Conservation (phyloP, 1,140 invertebrate genomes). For the Drosophila yakuba region DNA sequence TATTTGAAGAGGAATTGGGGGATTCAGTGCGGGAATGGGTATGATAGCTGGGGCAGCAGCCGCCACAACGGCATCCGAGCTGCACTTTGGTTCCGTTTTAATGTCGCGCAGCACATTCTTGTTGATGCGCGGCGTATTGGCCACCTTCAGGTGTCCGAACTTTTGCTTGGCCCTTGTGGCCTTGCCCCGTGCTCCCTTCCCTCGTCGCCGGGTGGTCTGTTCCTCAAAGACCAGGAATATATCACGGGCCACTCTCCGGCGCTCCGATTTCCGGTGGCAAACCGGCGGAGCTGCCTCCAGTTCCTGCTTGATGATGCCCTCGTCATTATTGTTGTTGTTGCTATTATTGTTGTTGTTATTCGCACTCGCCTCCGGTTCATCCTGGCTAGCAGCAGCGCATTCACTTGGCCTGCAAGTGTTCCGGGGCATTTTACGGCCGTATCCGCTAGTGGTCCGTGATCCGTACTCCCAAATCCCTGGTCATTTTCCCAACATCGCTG, state of each 20-base stretch:
- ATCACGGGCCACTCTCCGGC: conserved; percentile 81
- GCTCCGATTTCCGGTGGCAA: conserved; percentile 77
- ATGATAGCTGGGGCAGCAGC: neutral
- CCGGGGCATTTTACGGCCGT: conserved; percentile 78
- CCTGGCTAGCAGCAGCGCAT: conserved; percentile 59
- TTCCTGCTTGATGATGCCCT: conserved; percentile 62
- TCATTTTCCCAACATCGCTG: conserved; percentile 47
- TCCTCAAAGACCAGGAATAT: conserved; percentile 83
- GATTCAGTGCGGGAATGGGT: conserved; percentile 4
- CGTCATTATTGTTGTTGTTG: conserved; percentile 18
- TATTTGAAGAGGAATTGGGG: neutral
- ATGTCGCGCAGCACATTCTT: conserved; percentile 75
- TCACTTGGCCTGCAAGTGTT: conserved; percentile 81
- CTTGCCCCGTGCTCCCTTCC: conserved; percentile 60
- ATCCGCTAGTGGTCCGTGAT: conserved; percentile 48
- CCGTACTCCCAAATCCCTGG: conserved; percentile 19
- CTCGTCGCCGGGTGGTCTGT: conserved; percentile 64
- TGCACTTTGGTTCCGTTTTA: conserved; percentile 83
- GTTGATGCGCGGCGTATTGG: conserved; percentile 66
- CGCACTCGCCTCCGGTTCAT: conserved; percentile 21
- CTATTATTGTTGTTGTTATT: conserved; percentile 43
- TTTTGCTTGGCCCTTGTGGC: conserved; percentile 68
- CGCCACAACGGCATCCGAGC: conserved; percentile 5
- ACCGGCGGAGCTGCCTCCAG: conserved; percentile 66
- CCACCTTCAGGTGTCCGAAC: conserved; percentile 77